Conservation (phyloP, 2,888 invertebrate species). For the Troides oblongomaculatus region DNA sequence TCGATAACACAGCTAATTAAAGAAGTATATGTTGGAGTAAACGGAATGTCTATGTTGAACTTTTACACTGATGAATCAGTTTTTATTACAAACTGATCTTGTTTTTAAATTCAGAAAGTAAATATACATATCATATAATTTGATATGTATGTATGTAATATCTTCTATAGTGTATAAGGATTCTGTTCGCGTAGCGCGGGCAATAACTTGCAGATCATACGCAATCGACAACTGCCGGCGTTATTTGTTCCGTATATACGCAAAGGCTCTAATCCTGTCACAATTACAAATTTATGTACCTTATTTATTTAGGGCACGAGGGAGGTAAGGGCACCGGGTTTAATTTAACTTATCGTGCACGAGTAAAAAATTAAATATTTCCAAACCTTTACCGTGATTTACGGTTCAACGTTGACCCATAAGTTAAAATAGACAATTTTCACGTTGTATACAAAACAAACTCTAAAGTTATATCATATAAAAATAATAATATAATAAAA, state of each 20-base stretch:
- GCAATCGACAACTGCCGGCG: background rate
- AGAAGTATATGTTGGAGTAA: too few relatives aligned
- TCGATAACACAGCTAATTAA: too few relatives aligned
- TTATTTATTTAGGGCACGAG: conserved; percentile 42
- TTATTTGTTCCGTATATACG: conserved; percentile 7
- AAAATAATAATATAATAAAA: background rate
- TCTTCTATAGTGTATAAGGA: background rate
- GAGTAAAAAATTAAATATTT: conserved; percentile 41
- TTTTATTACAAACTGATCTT: too few relatives aligned
- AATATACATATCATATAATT: too few relatives aligned
- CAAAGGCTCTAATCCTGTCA: conserved; percentile 19
- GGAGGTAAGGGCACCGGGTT: conserved; percentile 38
- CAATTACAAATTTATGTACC: conserved; percentile 19
- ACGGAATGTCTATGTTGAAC: too few relatives aligned
- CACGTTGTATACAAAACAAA: background rate
- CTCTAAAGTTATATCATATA: background rate
- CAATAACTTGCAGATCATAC: background rate
- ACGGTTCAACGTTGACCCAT: conserved; percentile 25
- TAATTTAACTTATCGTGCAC: conserved; percentile 43
- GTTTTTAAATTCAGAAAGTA: too few relatives aligned
- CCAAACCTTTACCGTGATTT: conserved; percentile 40
- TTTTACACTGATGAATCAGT: too few relatives aligned
- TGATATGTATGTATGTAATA: too few relatives aligned
- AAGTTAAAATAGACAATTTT: conserved; percentile 16
- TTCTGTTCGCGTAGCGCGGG: background rate